Evolutionary conservation across 2,113 vertebrate genomes (phyloP).

Genomic region (Zosterops pallidus): DNA sequence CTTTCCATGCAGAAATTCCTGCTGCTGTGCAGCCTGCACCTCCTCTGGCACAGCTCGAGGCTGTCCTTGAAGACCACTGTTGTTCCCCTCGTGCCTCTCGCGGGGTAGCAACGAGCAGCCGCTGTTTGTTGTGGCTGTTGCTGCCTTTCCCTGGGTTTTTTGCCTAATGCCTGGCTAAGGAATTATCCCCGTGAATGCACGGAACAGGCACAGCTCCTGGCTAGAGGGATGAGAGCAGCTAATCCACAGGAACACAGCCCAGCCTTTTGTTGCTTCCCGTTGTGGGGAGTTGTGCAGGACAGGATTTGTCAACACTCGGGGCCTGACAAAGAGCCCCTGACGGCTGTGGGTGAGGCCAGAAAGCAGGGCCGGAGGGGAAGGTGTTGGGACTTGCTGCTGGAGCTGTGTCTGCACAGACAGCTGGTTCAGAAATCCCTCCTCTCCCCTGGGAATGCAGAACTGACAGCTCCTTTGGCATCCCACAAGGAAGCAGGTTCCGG

Average conservation of each 20-base stretch:
- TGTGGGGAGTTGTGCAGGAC: background rate
- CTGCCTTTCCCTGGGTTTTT: background rate
- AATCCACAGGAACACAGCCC: no score
- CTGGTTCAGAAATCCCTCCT: background rate
- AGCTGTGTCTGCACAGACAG: background rate
- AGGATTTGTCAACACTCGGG: background rate
- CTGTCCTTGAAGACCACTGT: background rate
- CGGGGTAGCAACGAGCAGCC: accelerated
- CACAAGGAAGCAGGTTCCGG: background rate
- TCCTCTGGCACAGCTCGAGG: background rate
- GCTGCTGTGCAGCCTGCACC: background rate
- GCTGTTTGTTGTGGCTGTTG: background rate
- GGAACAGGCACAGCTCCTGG: no score
- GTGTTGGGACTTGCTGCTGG: constrained; percentile 51
- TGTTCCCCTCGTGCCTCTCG: accelerated
- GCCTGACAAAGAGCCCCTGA: constrained; percentile 15
- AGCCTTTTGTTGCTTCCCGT: no score
- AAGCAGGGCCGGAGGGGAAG: background rate
- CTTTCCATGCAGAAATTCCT: background rate
- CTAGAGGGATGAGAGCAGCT: no score
- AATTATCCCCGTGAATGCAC: no score
- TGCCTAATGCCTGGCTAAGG: no score
- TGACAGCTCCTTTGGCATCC: background rate
- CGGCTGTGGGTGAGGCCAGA: background rate
- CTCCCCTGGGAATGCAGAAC: background rate